Evolutionary conservation across 2,888 invertebrate species (phyloP), one percentile per base, ranked within the genome.

Genomic region (Acleris emargana): DNA sequence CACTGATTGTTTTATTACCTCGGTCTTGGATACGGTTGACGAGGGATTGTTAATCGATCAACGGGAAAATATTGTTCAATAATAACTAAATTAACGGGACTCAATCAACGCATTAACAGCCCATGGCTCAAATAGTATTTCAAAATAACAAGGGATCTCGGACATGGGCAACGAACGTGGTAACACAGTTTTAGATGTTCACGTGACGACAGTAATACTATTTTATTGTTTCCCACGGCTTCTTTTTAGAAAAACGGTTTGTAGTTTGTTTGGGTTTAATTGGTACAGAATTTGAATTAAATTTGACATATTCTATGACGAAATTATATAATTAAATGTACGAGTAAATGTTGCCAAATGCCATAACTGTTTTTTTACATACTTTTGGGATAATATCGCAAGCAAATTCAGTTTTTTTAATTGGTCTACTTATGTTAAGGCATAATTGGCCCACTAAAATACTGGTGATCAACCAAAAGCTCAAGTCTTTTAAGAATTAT

Each of bases 61-160:
- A 66, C 60, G 66, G 66, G 50, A 66, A 51, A 61, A 38, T 55
- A 50, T 55, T 51, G 54, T 60, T 61, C 9, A 57, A 52, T 57
- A 52, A 66, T 66, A 66, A 66, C 66, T 66, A 57, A 66, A 66
- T 66, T 61, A 57, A 61, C 57, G 51, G 57, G 61, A 66, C 25
- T 43, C 59, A 13, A 66, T 61, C 57, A 52, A 57, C 57, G 57
- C 55, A 52, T 38, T 38, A 4, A 11, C 13, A 1, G 38, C 38
- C 38, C 38, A 13, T 13, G 38, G 13, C 38, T 13, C 38, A 38
- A 38, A 13, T 3, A 11, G 38, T 38, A 13, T 13, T 3, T 13
- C 13, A 1, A 4, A 38, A 38, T 9, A 32, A 38, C 38, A 38
- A 38, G 3, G 13, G 13, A 38, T 13, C 38, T 1, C 38, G 13